Conservation (phyloP, 2,113 vertebrate species). For the Noctilio leporinus region DNA sequence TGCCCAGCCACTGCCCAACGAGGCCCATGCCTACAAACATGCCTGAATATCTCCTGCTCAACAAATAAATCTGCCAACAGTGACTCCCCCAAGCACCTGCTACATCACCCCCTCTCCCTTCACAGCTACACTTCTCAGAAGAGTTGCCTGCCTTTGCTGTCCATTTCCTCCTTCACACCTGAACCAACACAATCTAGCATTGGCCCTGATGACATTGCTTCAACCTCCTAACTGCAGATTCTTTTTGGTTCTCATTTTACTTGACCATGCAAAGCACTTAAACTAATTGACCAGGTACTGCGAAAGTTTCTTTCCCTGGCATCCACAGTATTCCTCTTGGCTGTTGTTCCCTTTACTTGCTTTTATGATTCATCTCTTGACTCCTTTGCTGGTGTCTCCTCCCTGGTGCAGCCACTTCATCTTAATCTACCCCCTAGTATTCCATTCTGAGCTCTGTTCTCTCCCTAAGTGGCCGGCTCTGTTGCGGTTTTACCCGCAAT, state of each 20-base stretch:
- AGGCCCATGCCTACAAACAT: not conserved
- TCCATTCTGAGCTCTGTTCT: not conserved
- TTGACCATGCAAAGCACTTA: constrained; percentile 63
- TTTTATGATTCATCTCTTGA: not conserved
- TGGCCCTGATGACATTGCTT: not conserved
- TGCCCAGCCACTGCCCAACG: too few relatives aligned
- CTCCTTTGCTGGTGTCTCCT: not conserved
- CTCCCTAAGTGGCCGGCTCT: not conserved
- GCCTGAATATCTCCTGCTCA: not conserved
- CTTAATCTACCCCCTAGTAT: not conserved
- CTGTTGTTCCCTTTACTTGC: not conserved
- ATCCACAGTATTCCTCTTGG: not conserved
- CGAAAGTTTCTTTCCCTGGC: constrained; percentile 3
- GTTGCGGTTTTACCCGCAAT: not conserved
- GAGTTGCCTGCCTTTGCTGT: not conserved
- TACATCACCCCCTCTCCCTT: not conserved
- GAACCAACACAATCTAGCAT: not conserved
- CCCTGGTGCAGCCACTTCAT: not conserved
- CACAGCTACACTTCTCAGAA: not conserved
- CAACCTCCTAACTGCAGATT: constrained; percentile 25
- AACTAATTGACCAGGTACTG: constrained; percentile 45
- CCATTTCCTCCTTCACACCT: not conserved
- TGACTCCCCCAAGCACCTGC: not conserved
- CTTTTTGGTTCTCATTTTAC: constrained; percentile 13
- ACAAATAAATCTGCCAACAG: not conserved